Evolutionary conservation across 1,140 invertebrate species (phyloP).

Genomic region (Sarcophaga peregrina): DNA sequence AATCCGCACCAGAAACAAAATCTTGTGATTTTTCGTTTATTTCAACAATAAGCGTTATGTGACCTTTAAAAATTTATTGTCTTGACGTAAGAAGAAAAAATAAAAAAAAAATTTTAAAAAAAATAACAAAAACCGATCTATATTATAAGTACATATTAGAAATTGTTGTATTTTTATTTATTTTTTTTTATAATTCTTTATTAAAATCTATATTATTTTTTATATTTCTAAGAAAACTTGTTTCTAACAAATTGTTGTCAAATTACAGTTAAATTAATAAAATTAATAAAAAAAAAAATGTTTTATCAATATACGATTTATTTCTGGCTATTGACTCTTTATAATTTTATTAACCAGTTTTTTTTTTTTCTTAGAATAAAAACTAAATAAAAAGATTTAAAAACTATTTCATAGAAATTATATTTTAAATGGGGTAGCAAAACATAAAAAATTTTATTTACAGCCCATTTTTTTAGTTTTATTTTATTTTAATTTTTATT

Average conservation of each 20-base stretch:
- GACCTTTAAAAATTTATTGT: constrained; percentile 31
- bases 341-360: too few species aligned
- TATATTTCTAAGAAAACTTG: background rate
- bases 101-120: background rate
- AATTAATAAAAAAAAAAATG: too few species aligned
- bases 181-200: background rate
- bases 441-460: background rate
- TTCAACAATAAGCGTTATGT: background rate
- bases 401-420: background rate
- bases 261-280: background rate
- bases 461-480: too few species aligned
- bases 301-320: too few species aligned
- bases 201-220: background rate
- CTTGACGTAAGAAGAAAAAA: background rate
- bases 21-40: background rate
- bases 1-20: constrained; percentile 30
- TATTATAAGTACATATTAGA: background rate
- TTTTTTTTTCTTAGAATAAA: background rate
- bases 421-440: background rate
- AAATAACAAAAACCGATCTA: background rate
- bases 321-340: too few species aligned
- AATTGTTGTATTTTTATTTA: background rate
- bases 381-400: background rate
- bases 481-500: background rate
- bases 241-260: background rate